phyloP scores from a whole-genome alignment of 1,140 invertebrate species.

The Sitodiplosis mosellana region DNA sequence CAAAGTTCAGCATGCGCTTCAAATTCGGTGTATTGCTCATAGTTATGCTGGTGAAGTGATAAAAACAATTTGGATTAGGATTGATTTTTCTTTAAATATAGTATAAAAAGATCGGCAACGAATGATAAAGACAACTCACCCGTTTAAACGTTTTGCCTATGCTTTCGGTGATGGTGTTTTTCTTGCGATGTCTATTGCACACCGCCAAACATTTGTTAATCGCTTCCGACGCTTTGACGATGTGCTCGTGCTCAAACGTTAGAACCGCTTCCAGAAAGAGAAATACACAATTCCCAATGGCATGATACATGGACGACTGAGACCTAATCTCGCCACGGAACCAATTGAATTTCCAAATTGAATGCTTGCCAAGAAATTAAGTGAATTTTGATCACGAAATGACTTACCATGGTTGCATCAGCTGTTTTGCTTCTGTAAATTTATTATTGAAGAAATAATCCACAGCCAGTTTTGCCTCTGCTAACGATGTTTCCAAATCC shows the following conservation, averaged over 20 bases:
- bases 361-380: too few species aligned
- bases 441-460: constrained; percentile 78
- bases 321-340: constrained; percentile 23
- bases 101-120: too few species aligned
- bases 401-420: constrained; percentile 49
- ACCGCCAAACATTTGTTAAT: constrained; percentile 58
- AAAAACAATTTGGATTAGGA: too few species aligned
- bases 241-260: constrained; percentile 71
- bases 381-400: too few species aligned
- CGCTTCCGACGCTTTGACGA: constrained; percentile 48
- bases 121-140: too few species aligned
- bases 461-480: constrained; percentile 49
- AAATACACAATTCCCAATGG: constrained; percentile 76
- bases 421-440: constrained; percentile 55
- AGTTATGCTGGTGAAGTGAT: constrained; percentile 56
- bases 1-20: constrained; percentile 91
- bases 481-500: constrained; percentile 42
- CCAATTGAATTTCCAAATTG: too few species aligned
- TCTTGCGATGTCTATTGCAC: constrained; percentile 52
- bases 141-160: constrained; percentile 64
- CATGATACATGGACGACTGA: constrained; percentile 75
- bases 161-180: constrained; percentile 53
- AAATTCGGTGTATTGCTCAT: constrained; percentile 52
- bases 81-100: too few species aligned
- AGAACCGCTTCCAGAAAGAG: constrained; percentile 81